A percentile compares a stretch with the other conserved stretches of the same genome.
Conservation (phyloP, 2,113 vertebrate genomes). For the Vidua macroura region DNA sequence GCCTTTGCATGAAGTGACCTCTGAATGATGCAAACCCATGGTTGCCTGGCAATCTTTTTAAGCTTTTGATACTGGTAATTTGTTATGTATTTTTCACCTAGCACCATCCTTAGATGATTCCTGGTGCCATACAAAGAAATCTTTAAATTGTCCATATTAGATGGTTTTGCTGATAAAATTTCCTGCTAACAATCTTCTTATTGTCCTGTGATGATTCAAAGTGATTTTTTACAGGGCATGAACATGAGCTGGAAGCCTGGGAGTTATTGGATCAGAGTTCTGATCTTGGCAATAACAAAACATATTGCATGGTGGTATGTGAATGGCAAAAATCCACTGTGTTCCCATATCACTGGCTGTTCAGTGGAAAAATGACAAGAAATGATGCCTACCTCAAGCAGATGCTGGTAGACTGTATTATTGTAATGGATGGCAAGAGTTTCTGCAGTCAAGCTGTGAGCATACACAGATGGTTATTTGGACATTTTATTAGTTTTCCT, state of each 20-base stretch:
- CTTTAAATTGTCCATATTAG: neutral
- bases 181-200: slow-evolving; percentile 22
- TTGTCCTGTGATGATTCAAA: slow-evolving; percentile 27
- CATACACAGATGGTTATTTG: neutral
- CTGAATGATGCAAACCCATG: neutral
- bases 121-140: neutral
- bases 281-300: slow-evolving; percentile 15
- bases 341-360: neutral
- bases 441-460: neutral
- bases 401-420: neutral
- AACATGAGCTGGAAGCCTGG: neutral
- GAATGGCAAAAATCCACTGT: neutral
- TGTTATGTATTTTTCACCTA: neutral
- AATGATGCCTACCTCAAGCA: neutral
- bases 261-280: neutral
- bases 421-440: neutral
- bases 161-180: neutral
- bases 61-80: neutral
- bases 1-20: neutral
- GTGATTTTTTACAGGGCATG: neutral
- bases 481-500: neutral
- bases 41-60: slow-evolving; percentile 23
- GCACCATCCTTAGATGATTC: neutral
- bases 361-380: neutral
- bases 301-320: neutral